phyloP scores from a whole-genome alignment of 2,888 invertebrate species.

The Tethea ocularis region DNA sequence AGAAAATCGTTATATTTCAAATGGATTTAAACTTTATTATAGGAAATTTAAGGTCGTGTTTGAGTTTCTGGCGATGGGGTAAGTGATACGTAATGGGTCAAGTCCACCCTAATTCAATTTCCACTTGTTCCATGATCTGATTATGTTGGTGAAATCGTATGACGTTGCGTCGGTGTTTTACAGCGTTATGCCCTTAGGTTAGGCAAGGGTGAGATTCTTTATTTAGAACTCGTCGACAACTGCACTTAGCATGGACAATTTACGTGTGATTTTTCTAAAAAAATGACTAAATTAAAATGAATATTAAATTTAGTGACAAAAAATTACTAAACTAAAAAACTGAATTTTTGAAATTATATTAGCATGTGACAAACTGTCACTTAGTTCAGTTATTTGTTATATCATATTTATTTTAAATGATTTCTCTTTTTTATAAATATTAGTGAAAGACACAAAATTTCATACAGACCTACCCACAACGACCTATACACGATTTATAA shows the following conservation, averaged over 20 bases:
- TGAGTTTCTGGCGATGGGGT: conserved; percentile 15
- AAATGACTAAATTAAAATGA: too few species aligned
- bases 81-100: conserved; percentile 61
- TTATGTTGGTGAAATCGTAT: conserved; percentile 67
- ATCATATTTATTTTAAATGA: too few species aligned
- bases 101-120: conserved; percentile 77
- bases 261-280: background rate
- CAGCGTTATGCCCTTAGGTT: conserved; percentile 45
- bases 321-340: too few species aligned
- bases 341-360: too few species aligned
- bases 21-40: conserved; percentile 23
- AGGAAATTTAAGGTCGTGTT: conserved; percentile 21
- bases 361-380: too few species aligned
- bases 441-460: too few species aligned
- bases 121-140: conserved; percentile 74
- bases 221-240: conserved; percentile 8
- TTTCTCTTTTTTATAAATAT: too few species aligned
- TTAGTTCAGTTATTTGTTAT: too few species aligned
- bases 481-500: too few species aligned
- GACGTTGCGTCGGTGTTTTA: conserved; percentile 49
- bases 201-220: conserved; percentile 36
- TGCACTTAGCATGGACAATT: background rate
- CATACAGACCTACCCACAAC: too few species aligned
- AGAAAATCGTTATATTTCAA: conserved; percentile 12
- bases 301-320: too few species aligned